Base-by-base conservation (phyloP, 2,113 vertebrate genomes). In the Spea multiplicata region DNA sequence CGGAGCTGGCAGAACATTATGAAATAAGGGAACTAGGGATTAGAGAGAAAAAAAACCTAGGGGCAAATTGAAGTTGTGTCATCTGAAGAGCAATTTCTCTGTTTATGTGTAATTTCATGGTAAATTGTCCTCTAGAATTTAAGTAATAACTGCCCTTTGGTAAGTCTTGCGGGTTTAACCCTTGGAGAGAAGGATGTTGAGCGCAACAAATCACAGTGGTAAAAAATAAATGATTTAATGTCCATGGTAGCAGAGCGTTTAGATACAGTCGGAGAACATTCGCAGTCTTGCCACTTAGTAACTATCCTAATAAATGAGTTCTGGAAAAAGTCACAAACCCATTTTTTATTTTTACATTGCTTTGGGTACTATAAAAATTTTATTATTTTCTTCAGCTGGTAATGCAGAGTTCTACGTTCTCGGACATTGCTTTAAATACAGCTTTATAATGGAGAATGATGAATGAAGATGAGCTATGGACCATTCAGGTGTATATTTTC, bases 1-100 rank as follows among this genome's bases (percentile, higher is more conserved):
- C 53, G 62, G 53, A 80, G 77, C 77, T 59, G 71, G 30, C 62
- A 44, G 71, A 80, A 72, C 44, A n/a, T 73, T 80, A 80, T 80
- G 77, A 80, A 80, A 80, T 67, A 44, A 64, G 77, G 77, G 77
- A 80, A 59, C 77, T 48, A 52, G 77, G 77, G 77, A 80, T 73
- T 80, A 67, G 44, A 67, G 44, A 44, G n/a, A 66, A 57, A n/a
- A 44, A n/a, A 66, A 49, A 49, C 49, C 77, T 67, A 10, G 44
- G 50, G 64, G 62, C 76, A 47, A 66, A 12, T 3, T 45, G 44
- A 12, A 8, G 46, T 30, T 47, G 10, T 79, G 59, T 72, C 70
- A 79, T 44, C 16, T 71, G 59, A 73, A 50, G 70, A 79, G 69
- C 76, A 73, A 76, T 70, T 76, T 76, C 45, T 70, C 53, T 30